phyloP scores from a whole-genome alignment of 2,888 invertebrate species.

The Caradrina clavipalpis region DNA sequence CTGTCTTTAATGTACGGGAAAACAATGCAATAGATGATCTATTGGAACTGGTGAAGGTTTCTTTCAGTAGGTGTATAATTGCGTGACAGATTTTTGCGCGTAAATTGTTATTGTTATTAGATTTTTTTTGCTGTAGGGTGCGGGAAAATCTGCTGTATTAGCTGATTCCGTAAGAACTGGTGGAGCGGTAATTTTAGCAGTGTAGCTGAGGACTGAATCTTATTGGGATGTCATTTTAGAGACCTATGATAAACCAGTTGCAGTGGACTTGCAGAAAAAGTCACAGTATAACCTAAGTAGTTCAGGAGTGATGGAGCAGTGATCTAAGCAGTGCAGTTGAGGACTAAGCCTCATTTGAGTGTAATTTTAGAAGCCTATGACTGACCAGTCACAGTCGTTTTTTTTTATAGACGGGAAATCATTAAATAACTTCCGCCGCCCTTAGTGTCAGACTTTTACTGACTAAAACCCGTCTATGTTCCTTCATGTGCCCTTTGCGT shows the following conservation, averaged over 20 bases:
- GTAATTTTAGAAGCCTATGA: not conserved
- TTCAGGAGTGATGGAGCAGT: accelerated
- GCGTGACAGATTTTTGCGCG: constrained; percentile 28
- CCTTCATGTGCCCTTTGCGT: no score
- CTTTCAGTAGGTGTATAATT: constrained; percentile 29
- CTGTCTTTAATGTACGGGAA: constrained; percentile 53
- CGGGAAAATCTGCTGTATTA: not conserved
- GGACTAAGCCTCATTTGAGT: not conserved
- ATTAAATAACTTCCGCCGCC: no score
- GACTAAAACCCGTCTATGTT: no score
- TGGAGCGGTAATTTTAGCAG: not conserved
- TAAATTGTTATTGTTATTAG: constrained; percentile 22
- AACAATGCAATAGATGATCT: constrained; percentile 46
- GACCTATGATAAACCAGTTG: no score
- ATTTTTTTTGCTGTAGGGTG: not conserved
- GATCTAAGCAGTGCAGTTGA: not conserved
- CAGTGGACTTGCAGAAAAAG: no score
- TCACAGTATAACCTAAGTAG: no score
- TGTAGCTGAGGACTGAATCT: not conserved
- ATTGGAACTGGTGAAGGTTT: constrained; percentile 17
- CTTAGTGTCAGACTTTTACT: no score
- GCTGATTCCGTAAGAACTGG: no score
- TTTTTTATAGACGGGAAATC: no score
- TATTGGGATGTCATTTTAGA: no score
- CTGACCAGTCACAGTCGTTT: no score